phyloP scores from a whole-genome alignment of 2,113 vertebrate genomes.

The Tenebrosternarchus preto region DNA sequence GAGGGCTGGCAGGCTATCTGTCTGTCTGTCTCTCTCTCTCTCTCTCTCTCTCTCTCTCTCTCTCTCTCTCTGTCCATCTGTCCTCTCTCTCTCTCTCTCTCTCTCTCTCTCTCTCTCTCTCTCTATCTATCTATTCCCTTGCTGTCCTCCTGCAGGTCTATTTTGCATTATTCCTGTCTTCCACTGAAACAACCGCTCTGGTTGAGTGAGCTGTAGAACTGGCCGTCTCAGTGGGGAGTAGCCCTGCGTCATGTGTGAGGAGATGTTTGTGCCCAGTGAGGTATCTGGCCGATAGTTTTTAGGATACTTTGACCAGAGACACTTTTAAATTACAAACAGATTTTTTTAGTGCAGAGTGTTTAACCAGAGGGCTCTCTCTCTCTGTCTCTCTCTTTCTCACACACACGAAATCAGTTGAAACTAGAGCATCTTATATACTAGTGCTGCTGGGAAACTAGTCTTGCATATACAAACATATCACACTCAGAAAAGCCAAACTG shows the following conservation, averaged over 20 bases:
- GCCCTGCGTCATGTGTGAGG: constrained; percentile 16
- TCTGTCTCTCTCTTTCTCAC: constrained; percentile 20
- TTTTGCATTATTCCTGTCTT: background rate
- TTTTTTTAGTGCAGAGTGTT: constrained; percentile 48
- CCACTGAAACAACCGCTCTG: constrained; percentile 15
- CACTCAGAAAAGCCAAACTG: constrained; percentile 1
- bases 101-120: background rate
- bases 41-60: background rate
- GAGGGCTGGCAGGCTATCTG: too few species aligned
- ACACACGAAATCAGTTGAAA: constrained; percentile 7
- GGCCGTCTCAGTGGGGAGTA: constrained; percentile 27
- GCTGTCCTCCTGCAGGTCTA: background rate
- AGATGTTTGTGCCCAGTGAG: constrained; percentile 25
- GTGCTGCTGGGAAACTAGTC: constrained; percentile 19
- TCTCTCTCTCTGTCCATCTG: background rate
- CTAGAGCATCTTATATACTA: constrained; percentile 24
- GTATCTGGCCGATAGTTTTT: constrained; percentile 15
- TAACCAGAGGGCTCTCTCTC: constrained; percentile 27
- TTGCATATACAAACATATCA: constrained; percentile 19
- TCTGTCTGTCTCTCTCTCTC: background rate
- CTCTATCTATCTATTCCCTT: background rate
- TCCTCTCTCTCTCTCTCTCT: background rate
- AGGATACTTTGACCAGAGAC: constrained; percentile 33
- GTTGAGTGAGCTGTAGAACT: constrained; percentile 28
- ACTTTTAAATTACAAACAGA: constrained; percentile 46